Base-by-base conservation (phyloP, 2,888 invertebrate genomes). In the Tholera decimalis region DNA sequence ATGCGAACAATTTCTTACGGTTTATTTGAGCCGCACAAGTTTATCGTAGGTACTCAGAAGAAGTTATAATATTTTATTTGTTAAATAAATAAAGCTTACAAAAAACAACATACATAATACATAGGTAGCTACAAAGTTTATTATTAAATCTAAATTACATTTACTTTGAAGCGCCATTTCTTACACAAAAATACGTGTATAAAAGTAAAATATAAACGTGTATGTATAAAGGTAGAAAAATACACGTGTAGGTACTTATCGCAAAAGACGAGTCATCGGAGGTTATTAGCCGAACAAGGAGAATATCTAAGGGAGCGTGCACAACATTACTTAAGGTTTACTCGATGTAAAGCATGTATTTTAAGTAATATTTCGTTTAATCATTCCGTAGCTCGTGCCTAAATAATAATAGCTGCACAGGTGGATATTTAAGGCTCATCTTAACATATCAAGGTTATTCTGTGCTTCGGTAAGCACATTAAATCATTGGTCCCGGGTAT, bases 191-290 rank as follows among this genome's bases (percentile, higher is more conserved):
- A 7, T 7, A n/a, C n/a, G n/a, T n/a, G n/a, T n/a, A n/a, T n/a
- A n/a, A n/a, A n/a, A 26, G 9, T 26, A 9, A n/a, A 35, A 1
- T 20, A 13, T 26, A 67, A 20, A 20, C 5, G n/a, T 22, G 15
- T 26, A 18, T 6, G 15, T 18, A 8, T 11, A n/a, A n/a, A n/a
- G n/a, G 3, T 15, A 8, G 6, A 39, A 47, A 39, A 9, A 46
- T 20, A 46, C 22, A 37, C n/a, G 11, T 22, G 9, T 67, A 18
- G 3, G 5, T 20, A n/a, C n/a, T n/a, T n/a, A n/a, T 15, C 26
- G 35, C 18, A 39, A 59, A 60, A 60, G 1, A 39, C 46, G 11
- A 67, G 44, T 62, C 63, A 71, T 37, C 9, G 24, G 46, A 44
- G 9, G 18, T 35, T 67, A 67, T 51, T 67, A 71, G 9, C 50